Evolutionary conservation across 2,113 vertebrate genomes (phyloP).

Genomic region (Triplophysa rosa): DNA sequence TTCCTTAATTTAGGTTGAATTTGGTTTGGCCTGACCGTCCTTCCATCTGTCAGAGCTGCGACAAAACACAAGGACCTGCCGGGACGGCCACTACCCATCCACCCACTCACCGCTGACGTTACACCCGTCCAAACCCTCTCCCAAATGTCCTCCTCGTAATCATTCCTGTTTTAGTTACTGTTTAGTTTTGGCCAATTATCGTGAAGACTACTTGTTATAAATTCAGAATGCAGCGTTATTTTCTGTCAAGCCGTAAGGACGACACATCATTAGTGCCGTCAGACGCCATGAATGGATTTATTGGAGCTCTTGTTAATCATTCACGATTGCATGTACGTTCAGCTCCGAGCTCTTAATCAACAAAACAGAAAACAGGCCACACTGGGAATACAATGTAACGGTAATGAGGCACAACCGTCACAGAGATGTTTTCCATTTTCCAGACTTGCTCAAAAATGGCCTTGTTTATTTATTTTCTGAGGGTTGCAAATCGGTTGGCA

Average conservation of each 20-base stretch:
- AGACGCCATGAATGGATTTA: slow-evolving; percentile 40
- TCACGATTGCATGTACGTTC: slow-evolving; percentile 28
- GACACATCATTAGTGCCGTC: slow-evolving; percentile 1
- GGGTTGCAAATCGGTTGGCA: slow-evolving; percentile 39
- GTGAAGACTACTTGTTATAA: slow-evolving; percentile 22
- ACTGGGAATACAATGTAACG: slow-evolving; percentile 17
- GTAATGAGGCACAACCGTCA: slow-evolving; percentile 44
- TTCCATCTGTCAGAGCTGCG: slow-evolving; percentile 68
- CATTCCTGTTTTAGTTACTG: not conserved
- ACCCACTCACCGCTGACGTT: slow-evolving; percentile 42
- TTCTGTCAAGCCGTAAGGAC: not conserved
- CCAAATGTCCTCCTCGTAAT: slow-evolving; percentile 2
- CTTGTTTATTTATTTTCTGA: slow-evolving; percentile 43
- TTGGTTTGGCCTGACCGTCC: slow-evolving; percentile 68
- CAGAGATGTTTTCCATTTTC: slow-evolving; percentile 9
- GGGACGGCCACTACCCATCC: slow-evolving; percentile 43
- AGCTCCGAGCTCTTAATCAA: slow-evolving; percentile 34
- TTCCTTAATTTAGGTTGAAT: slow-evolving; percentile 64
- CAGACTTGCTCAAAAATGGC: slow-evolving; percentile 55
- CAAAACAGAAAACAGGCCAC: slow-evolving; percentile 27
- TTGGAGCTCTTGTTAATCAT: slow-evolving; percentile 27
- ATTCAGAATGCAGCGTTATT: slow-evolving; percentile 19
- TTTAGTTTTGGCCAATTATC: not conserved
- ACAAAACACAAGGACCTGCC: slow-evolving; percentile 54
- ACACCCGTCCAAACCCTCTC: slow-evolving; percentile 19